A percentile compares a stretch with the other conserved stretches of the same genome.
Conservation (phyloP, 2,888 invertebrate genomes). For the Chrysolina haemoptera region DNA sequence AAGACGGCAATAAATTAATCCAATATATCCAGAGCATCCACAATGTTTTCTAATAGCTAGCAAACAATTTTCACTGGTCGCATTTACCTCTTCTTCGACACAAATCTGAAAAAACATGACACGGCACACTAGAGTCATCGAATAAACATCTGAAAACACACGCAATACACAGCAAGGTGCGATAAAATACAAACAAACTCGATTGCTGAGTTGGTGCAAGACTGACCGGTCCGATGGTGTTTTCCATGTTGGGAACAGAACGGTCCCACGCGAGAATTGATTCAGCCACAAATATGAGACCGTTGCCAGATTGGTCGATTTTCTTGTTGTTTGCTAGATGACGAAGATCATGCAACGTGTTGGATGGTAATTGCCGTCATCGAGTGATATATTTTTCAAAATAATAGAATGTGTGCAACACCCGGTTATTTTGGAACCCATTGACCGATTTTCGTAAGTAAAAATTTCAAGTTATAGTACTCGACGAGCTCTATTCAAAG, state of each 20-base stretch:
- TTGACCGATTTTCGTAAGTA: too few relatives aligned
- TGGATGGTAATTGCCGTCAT: too few relatives aligned
- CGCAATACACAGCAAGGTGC: constrained; percentile 3
- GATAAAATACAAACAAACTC: constrained; percentile 23
- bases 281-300: not conserved
- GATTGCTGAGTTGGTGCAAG: constrained; percentile 10
- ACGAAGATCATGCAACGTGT: not conserved
- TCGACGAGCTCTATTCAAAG: too few relatives aligned
- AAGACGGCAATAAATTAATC: too few relatives aligned
- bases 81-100: not conserved
- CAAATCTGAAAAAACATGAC: not conserved
- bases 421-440: too few relatives aligned
- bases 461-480: too few relatives aligned
- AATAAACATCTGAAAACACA: constrained; percentile 1
- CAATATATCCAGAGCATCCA: too few relatives aligned
- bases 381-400: too few relatives aligned
- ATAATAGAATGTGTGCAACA: too few relatives aligned
- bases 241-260: not conserved
- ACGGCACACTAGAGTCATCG: not conserved
- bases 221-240: constrained; percentile 16
- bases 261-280: constrained; percentile 16
- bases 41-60: not conserved
- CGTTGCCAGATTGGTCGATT: not conserved
- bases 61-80: not conserved
- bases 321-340: not conserved